Conservation (phyloP, 2,113 vertebrate genomes). For the Callorhinus ursinus region DNA sequence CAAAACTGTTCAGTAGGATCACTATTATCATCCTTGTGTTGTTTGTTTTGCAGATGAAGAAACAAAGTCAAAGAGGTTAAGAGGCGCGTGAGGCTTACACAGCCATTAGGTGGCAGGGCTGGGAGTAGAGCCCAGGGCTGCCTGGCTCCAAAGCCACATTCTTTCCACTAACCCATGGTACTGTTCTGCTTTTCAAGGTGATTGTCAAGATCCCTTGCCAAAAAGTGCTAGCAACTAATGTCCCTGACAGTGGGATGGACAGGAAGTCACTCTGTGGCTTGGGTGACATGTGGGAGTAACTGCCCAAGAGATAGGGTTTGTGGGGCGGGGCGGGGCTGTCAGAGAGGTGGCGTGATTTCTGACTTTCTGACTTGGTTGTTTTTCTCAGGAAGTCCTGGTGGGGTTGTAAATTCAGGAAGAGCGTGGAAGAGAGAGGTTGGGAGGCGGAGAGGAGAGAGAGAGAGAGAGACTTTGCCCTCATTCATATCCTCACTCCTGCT, state of each 20-base stretch:
- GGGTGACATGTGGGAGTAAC: conserved; percentile 28
- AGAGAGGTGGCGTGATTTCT: conserved; percentile 37
- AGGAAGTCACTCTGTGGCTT: conserved; percentile 54
- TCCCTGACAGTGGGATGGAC: conserved; percentile 29
- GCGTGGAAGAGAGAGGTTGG: not conserved
- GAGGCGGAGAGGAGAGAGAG: not conserved
- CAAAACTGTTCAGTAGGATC: not conserved
- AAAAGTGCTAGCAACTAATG: conserved; percentile 37
- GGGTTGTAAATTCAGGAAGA: conserved; percentile 30
- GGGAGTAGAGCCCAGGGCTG: not conserved
- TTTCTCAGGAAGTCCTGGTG: conserved; percentile 62
- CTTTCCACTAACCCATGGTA: conserved; percentile 9
- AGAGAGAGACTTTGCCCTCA: not conserved
- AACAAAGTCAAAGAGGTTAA: conserved; percentile 38
- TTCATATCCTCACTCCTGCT: not conserved
- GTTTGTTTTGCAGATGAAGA: conserved; percentile 63
- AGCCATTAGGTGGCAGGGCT: conserved; percentile 45
- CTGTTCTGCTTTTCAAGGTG: conserved; percentile 41
- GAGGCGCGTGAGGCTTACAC: conserved; percentile 11
- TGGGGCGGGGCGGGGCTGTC: conserved; percentile 16
- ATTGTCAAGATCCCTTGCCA: conserved; percentile 55
- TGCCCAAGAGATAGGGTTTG: conserved; percentile 38
- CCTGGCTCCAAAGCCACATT: conserved; percentile 44
- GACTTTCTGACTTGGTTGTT: conserved; percentile 53
- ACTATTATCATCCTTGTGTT: not conserved